These are phyloP conservation scores for Xanthorhoe spadicearia DNA, from an alignment of 2,888 invertebrate species.

Conservation along the genomic window DNA sequence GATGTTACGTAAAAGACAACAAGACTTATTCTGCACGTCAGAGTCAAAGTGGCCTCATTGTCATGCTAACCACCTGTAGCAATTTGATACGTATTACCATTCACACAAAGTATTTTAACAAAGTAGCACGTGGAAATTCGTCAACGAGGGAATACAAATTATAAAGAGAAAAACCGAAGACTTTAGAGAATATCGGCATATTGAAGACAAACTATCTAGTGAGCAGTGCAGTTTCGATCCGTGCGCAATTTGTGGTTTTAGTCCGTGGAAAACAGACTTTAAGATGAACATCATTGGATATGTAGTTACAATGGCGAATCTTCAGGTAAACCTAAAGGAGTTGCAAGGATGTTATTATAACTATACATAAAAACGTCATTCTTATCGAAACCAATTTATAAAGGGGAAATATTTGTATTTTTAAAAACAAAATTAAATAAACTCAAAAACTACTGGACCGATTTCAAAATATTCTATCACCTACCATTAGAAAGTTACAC, in stretches of 20 bases:
- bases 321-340: slow-evolving; percentile 44
- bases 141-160: slow-evolving; percentile 60
- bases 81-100: slow-evolving; percentile 49
- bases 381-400: too few species aligned
- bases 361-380: too few species aligned
- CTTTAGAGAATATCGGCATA: slow-evolving; percentile 42
- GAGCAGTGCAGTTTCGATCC: too few species aligned
- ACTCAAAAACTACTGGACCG: too few species aligned
- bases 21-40: slow-evolving; percentile 23
- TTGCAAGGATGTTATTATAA: background rate
- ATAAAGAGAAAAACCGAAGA: slow-evolving; percentile 47
- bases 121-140: slow-evolving; percentile 52
- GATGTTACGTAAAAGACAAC: slow-evolving; percentile 22
- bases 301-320: slow-evolving; percentile 54
- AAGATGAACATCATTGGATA: slow-evolving; percentile 55
- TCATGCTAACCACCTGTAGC: slow-evolving; percentile 33
- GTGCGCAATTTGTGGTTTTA: slow-evolving; percentile 10
- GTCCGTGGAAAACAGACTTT: slow-evolving; percentile 22
- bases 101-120: slow-evolving; percentile 53
- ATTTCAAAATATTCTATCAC: too few species aligned
- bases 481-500: too few species aligned
- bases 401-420: too few species aligned
- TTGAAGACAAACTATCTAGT: slow-evolving; percentile 39
- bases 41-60: slow-evolving; percentile 27
- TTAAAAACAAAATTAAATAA: too few species aligned